Percentiles rank a stretch among this genome's conserved stretches.
Conservation (phyloP, 2,888 invertebrate species). For the Hirtodrosophila duncani region DNA sequence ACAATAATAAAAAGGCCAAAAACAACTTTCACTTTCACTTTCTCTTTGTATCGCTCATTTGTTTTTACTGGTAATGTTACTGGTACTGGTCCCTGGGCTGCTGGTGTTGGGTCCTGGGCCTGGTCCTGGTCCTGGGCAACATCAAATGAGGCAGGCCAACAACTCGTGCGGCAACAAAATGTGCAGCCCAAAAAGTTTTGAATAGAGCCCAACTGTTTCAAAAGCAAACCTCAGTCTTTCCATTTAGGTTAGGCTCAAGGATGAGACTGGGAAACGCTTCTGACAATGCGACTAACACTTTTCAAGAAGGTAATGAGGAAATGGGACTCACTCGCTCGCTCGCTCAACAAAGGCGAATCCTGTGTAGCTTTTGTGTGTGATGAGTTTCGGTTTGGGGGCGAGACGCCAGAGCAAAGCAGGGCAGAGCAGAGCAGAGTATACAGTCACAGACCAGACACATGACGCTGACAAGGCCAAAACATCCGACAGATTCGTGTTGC, state of each 20-base stretch:
- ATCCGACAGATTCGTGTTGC: conserved; percentile 9
- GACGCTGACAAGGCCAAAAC: conserved; percentile 10
- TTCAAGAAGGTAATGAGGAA: conserved; percentile 11
- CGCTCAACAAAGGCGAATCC: conserved; percentile 3
- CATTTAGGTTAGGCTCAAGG: too few species aligned
- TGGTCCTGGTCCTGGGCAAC: too few species aligned
- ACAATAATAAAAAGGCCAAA: conserved; percentile 37
- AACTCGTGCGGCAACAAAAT: conserved; percentile 54
- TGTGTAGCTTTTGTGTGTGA: conserved; percentile 1
- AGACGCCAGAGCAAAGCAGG: too few species aligned
- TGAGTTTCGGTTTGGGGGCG: background rate
- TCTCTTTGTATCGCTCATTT: conserved; percentile 43
- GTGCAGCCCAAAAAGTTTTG: conserved; percentile 27
- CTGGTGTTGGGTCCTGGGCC: too few species aligned
- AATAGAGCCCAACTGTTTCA: conserved; percentile 21
- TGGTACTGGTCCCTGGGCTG: too few species aligned
- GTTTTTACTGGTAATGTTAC: too few species aligned
- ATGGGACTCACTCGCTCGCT: too few species aligned
- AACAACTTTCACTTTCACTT: too few species aligned
- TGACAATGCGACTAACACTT: conserved; percentile 8
- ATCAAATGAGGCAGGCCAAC: conserved; percentile 2
- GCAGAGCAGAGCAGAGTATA: too few species aligned
- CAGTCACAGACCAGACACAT: too few species aligned
- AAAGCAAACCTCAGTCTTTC: background rate
- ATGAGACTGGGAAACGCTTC: too few species aligned